Conservation (phyloP, 1,140 invertebrate species). For the Diachasmimorpha longicaudata region DNA sequence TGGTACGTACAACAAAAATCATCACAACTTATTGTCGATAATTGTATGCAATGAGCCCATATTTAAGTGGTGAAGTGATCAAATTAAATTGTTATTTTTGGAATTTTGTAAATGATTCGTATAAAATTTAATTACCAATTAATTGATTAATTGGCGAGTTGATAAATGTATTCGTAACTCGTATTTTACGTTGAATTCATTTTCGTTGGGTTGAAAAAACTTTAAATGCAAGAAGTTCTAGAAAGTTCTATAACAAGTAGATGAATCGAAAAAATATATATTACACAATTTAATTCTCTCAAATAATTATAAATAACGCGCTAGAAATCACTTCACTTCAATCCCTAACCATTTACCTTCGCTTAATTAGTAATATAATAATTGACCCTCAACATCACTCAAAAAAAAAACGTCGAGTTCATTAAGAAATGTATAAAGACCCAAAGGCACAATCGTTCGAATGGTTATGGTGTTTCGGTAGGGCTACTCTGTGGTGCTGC, state of each 20-base stretch:
- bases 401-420: background rate
- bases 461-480: constrained; percentile 38
- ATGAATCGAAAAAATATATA: no score
- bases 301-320: background rate
- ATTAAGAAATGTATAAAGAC: constrained; percentile 12
- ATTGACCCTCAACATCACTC: background rate
- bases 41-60: background rate
- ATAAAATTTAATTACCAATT: no score
- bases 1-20: constrained; percentile 34
- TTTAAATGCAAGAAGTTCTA: no score
- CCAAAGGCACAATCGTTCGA: constrained; percentile 28
- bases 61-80: background rate
- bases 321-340: background rate
- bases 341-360: background rate
- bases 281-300: background rate
- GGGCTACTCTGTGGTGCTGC: constrained; percentile 53
- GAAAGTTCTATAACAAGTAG: no score
- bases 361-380: no score
- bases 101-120: no score
- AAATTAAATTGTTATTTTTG: no score
- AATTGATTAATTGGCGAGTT: no score
- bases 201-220: no score
- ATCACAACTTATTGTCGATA: background rate
- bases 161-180: no score
- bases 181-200: no score